phyloP scores from a whole-genome alignment of 1,140 invertebrate species.

The Aphidius gifuensis region DNA sequence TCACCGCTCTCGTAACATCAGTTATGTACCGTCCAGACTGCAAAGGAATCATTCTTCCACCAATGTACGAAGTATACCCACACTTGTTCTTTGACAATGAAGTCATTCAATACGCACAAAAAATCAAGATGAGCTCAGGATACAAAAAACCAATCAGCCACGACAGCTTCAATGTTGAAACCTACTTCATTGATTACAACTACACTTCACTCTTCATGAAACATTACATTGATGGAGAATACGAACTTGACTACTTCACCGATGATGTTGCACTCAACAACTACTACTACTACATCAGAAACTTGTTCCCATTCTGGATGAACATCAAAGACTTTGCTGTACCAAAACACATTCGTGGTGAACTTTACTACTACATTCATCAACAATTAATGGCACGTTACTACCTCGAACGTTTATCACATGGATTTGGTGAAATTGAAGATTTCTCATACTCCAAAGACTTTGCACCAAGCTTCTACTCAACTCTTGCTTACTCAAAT shows the following conservation, averaged over 20 bases:
- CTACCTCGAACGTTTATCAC: slow-evolving; percentile 64
- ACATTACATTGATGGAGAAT: slow-evolving; percentile 54
- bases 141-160: slow-evolving; percentile 43
- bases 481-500: slow-evolving; percentile 63
- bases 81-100: slow-evolving; percentile 61
- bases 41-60: slow-evolving; percentile 60
- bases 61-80: slow-evolving; percentile 66
- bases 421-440: slow-evolving; percentile 60
- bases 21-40: slow-evolving; percentile 62
- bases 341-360: slow-evolving; percentile 58
- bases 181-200: slow-evolving; percentile 45
- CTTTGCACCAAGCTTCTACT: slow-evolving; percentile 63
- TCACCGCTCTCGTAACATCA: slow-evolving; percentile 61
- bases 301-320: slow-evolving; percentile 66
- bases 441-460: slow-evolving; percentile 59
- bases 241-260: slow-evolving; percentile 68
- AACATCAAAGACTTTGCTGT: slow-evolving; percentile 56
- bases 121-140: slow-evolving; percentile 57
- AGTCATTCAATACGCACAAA: slow-evolving; percentile 57
- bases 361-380: slow-evolving; percentile 60
- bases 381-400: slow-evolving; percentile 65
- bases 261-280: slow-evolving; percentile 69
- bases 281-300: slow-evolving; percentile 69
- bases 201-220: slow-evolving; percentile 38
- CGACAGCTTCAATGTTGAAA: slow-evolving; percentile 31